A percentile compares a stretch with the other conserved stretches of the same genome.
Conservation (phyloP, 64 coral and sea anemone genomes). For the Orbicella faveolata region DNA sequence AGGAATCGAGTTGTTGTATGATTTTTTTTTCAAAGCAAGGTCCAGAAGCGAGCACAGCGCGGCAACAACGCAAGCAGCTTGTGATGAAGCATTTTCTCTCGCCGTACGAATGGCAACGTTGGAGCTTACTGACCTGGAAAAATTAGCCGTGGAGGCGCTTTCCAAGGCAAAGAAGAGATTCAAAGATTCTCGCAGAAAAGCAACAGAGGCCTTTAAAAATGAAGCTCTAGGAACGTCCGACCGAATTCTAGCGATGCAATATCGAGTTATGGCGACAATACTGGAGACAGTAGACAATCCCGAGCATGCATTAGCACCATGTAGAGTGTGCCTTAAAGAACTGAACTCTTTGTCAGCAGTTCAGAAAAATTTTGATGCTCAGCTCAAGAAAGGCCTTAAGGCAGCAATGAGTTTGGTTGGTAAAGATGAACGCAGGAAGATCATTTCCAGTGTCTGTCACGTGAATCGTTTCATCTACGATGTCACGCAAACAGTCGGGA, state of each 20-base stretch:
- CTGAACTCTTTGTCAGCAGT: conserved; percentile 19
- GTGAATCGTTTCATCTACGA: conserved; percentile 32
- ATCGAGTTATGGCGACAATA: conserved; percentile 23
- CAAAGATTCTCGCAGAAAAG: conserved; percentile 19
- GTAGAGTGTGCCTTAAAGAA: conserved; percentile 21
- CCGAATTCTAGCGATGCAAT: conserved; percentile 25
- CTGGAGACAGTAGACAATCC: conserved; percentile 25
- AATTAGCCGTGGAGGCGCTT: background rate
- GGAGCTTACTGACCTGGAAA: background rate
- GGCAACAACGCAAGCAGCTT: background rate
- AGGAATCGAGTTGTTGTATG: conserved; percentile 36
- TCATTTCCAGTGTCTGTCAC: conserved; percentile 35
- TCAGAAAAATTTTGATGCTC: background rate
- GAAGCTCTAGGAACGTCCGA: conserved; percentile 14
- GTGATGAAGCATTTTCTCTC: background rate
- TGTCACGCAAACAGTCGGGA: conserved; percentile 18
- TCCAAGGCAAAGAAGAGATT: background rate
- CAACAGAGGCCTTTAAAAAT: conserved; percentile 15
- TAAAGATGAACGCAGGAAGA: conserved; percentile 17
- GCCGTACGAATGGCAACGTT: background rate
- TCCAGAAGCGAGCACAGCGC: background rate
- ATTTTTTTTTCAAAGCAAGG: background rate
- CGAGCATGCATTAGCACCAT: background rate
- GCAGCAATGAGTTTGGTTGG: background rate
- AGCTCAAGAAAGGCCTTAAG: background rate